phyloP scores from a whole-genome alignment of 2,797 vertebrate genomes.

The Premnoplex brunnescens region DNA sequence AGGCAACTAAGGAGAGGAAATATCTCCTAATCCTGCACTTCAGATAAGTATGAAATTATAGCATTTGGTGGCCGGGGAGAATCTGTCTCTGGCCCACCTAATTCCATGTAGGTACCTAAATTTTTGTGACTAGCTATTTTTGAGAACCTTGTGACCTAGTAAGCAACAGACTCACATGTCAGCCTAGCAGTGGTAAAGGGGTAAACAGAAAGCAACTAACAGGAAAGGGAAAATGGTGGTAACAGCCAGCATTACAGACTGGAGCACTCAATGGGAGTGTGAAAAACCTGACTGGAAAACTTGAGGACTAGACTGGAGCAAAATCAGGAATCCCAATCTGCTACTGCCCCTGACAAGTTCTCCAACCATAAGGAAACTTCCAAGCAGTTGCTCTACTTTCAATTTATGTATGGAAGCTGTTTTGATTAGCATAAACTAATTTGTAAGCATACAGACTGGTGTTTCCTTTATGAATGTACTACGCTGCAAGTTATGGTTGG shows the following conservation, averaged over 20 bases:
- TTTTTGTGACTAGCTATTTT: background rate
- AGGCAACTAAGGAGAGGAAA: background rate
- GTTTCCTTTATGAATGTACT: background rate
- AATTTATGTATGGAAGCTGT: background rate
- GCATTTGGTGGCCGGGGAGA: background rate
- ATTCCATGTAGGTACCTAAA: background rate
- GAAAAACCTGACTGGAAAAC: background rate
- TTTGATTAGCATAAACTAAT: background rate
- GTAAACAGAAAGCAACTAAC: background rate
- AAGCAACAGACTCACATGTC: background rate
- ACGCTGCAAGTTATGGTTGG: background rate
- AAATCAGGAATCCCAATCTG: background rate
- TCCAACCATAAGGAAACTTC: background rate
- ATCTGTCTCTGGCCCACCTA: fast-evolving
- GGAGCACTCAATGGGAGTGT: background rate
- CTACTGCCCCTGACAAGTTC: background rate
- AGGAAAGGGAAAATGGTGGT: background rate
- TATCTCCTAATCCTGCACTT: background rate
- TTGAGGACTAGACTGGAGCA: background rate
- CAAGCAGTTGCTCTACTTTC: background rate
- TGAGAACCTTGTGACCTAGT: background rate
- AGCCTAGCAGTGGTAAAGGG: background rate
- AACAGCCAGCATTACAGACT: background rate
- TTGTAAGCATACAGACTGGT: background rate
- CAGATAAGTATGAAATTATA: background rate